Conservation (phyloP, 2,113 vertebrate genomes). For the Conger conger region DNA sequence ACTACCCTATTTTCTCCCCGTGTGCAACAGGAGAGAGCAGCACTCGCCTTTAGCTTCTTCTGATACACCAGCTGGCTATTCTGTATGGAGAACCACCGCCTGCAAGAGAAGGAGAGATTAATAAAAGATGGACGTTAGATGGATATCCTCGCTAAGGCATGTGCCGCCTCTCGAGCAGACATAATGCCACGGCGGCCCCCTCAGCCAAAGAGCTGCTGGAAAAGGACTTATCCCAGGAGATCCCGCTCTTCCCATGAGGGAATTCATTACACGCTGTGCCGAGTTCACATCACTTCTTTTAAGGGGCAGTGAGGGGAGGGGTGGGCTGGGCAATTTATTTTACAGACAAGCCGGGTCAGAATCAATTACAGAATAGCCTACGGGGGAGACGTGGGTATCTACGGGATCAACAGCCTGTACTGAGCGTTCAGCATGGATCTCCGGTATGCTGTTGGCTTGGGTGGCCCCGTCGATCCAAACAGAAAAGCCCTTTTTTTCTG, state of each 20-base stretch:
- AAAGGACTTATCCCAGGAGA: conserved; percentile 17
- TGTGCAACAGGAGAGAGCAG: neutral
- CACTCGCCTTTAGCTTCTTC: conserved; percentile 91
- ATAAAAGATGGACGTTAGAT: conserved; percentile 41
- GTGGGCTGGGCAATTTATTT: conserved; percentile 9
- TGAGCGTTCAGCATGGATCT: neutral
- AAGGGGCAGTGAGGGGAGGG: neutral
- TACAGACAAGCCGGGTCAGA: neutral
- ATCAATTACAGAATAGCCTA: neutral
- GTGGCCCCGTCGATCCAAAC: neutral
- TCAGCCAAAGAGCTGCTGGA: conserved; percentile 16
- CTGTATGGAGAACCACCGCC: conserved; percentile 98
- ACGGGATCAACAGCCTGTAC: neutral
- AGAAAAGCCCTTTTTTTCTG: neutral
- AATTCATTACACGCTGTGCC: conserved; percentile 13
- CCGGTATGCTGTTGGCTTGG: neutral
- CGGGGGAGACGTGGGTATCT: neutral
- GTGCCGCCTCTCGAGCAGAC: neutral
- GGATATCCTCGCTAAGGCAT: conserved; percentile 3
- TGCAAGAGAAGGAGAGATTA: conserved; percentile 47
- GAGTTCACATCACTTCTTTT: neutral
- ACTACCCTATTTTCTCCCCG: neutral
- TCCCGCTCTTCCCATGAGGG: neutral
- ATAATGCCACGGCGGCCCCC: neutral
- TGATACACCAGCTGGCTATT: conserved; percentile 99